Base-by-base conservation (phyloP, 2,888 invertebrate genomes). In the Cheilosia scutellata region DNA sequence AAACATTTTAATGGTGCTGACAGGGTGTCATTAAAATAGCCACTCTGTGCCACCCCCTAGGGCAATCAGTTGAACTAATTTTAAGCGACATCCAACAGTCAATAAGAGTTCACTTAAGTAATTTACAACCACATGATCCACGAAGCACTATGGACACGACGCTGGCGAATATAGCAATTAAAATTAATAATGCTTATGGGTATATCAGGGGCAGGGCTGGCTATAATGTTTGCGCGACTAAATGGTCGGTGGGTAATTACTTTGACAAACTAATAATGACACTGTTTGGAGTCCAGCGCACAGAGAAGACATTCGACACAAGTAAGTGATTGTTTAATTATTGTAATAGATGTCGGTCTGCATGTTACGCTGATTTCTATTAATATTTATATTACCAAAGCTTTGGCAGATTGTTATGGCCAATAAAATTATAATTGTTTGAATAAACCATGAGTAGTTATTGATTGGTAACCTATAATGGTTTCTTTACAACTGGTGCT, bases 61-160 rank as follows among this genome's bases (percentile, higher is more conserved):
- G 58, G 60, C 71, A 82, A 70, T 82, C 62, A 70, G 33, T 63
- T 65, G 58, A 82, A 55, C 72, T 72, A 72, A 37, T 49, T 77
- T 62, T 53, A 66, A 44, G 42, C 60, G 62, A 40, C 71, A 42
- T 71, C 44, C 55, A 37, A 60, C 29, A 63, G 78, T 78, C 78
- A 78, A 71, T 78, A 78, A 47, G 60, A 76, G 60, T 76, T 62
- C 70, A 70, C 70, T 78, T 70, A 70, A 70, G 62, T 37, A 53
- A 70, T 78, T 78, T 63, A 55, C 47, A 72, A 16, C 11, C 58
- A 5, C 27, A 55, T 44, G 42, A 42, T 29, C 60, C 16, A 4
- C 42, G 16, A 42, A 20, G 27, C 37, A 44, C 29, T 20, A 29
- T 25, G 27, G 5, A 6, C 57, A 20, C 37, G 55, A 65, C 51